Evolutionary conservation across 2,113 vertebrate genomes (phyloP), one percentile per base, ranked within the genome.

Genomic region (Oreotrochilus melanogaster): DNA sequence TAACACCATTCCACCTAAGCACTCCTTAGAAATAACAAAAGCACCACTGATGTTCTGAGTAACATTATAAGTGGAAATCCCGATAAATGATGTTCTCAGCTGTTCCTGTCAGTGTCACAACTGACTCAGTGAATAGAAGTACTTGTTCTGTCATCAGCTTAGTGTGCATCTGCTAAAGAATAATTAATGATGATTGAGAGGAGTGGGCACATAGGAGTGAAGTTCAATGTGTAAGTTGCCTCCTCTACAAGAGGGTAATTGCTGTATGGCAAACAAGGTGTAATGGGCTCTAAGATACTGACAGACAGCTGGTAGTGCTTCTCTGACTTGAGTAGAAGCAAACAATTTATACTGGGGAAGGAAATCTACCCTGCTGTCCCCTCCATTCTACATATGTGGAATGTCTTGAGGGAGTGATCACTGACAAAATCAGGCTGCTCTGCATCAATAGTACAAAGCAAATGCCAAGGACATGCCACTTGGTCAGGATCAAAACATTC

Each of bases 121-220:
- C 27, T 56, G 78, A 72, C 27, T 66, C 51, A 45, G 39, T 88
- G 72, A 95, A 93, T 93, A 95, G 94, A 96, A 94, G 31, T 24
- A 42, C 35, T 89, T 92, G 23, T 51, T 96, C 56, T 81, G 35
- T 78, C 60, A 62, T 73, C 48, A 92, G n/a, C 62, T 88, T 86
- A 30, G 60, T 60, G 39, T 90, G 60, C 73, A 88, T 93, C 82
- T 86, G 50, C 73, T 86, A 67, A 86, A 88, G 75, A 91, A 28
- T 76, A 42, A 61, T 84, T 84, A 24, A 88, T 94, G 73, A 9
- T 56, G 39, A 64, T 80, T 74, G 62, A 50, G 48, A 61, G 56
- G 43, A 31, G 8, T 25, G 47, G 74, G 64, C 43, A 14, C 66
- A 18, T 1, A 54, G 78, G 47, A 86, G 58, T 2, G 2, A 91